Evolutionary conservation across 2,113 vertebrate species (phyloP), one percentile per base, ranked within the genome.

Genomic region (Eulemur rufifrons): DNA sequence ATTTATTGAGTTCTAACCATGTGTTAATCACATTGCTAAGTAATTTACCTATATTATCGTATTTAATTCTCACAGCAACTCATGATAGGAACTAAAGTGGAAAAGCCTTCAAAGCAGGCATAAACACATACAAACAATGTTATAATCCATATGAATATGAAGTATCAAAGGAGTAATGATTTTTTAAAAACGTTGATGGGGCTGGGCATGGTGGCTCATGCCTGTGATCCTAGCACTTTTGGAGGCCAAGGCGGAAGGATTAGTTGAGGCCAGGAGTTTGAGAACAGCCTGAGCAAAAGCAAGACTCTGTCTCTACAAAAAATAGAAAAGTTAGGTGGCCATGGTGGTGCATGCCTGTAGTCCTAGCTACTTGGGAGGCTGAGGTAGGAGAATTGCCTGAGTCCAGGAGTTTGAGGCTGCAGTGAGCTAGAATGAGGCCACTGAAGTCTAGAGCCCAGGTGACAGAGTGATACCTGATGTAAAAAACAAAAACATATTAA

Each of bases 1-100:
- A 71, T 69, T 86, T 87, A 68, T 71, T 95, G 82, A 95, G 52
- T 93, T 95, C 39, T 93, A 63, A 81, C 45, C 27, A 81, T 93
- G 14, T 90, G 45, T 89, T 91, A 78, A 82, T 91, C 32, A 84
- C 34, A 50, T 96, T 85, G 14, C 54, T 63, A 89, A 54, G 17
- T 88, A 81, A 83, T 69, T 93, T 96, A 52, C 78, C 23, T 92
- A 54, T 89, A 54, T 89, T 94, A 47, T 18, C 45, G 86, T 42
- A 85, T 74, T 94, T 77, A 92, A 64, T 96, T 78, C n/a, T 81
- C 13, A 61, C 47, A 95, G 39, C 18, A 95, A 27, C 21, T 9
- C 82, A 13, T 69, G n/a, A 15, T 84, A 86, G 34, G 12, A 64
- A 29, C 68, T 87, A 71, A 76, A 83, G 73, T 86, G 63, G 47